These are phyloP conservation scores for Sarcophaga peregrina DNA, from an alignment of 1,140 invertebrate genomes.

Conservation along the genomic window DNA sequence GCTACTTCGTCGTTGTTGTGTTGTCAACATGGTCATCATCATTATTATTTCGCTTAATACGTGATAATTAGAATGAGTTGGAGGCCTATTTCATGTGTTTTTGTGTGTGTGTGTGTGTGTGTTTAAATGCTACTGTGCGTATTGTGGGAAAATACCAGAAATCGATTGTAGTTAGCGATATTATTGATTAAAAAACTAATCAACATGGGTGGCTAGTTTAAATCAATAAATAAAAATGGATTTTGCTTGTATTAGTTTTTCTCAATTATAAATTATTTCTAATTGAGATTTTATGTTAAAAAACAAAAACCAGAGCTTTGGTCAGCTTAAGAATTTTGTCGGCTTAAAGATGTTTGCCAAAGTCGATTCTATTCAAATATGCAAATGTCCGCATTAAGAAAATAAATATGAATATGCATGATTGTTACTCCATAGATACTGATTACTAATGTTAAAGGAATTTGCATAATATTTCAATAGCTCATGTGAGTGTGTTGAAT, in stretches of 20 bases:
- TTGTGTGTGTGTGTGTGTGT: too few species aligned
- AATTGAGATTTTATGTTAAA: background rate
- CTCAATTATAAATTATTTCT: background rate
- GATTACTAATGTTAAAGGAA: too few species aligned
- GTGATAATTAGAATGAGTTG: slow-evolving; percentile 7
- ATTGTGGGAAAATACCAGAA: slow-evolving; percentile 14
- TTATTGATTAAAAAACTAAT: background rate
- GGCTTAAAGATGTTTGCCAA: too few species aligned
- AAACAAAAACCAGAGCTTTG: background rate
- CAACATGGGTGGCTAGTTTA: slow-evolving; percentile 7
- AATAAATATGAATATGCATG: too few species aligned
- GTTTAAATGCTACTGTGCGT: background rate
- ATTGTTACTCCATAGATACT: too few species aligned
- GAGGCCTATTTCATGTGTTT: too few species aligned
- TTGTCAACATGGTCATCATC: background rate
- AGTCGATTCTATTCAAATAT: too few species aligned
- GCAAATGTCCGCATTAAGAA: too few species aligned
- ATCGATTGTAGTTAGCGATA: background rate
- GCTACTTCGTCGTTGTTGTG: background rate
- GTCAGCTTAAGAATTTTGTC: too few species aligned
- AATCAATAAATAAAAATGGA: background rate
- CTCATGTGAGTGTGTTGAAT: too few species aligned
- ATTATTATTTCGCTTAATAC: background rate
- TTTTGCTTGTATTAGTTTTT: background rate
- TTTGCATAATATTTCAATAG: too few species aligned